Percentiles rank a stretch among this genome's conserved stretches.
Conservation (phyloP, 2,888 invertebrate species). For the Conistra vaccinii region DNA sequence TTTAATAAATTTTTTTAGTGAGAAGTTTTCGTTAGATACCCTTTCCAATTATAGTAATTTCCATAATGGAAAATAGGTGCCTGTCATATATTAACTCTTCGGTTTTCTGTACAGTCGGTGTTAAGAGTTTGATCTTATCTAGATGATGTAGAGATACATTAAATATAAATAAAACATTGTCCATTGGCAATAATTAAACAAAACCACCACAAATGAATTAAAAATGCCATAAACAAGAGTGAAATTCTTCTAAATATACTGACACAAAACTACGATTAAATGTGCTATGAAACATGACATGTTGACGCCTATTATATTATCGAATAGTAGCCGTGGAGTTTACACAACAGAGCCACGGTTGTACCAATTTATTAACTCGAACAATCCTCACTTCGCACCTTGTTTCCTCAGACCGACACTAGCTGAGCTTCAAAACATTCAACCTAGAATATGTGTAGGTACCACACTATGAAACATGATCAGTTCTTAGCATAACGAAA, state of each 20-base stretch:
- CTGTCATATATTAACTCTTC: conserved; percentile 33
- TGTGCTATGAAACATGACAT: conserved; percentile 78
- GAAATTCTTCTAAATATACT: conserved; percentile 76
- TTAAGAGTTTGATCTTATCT: conserved; percentile 51
- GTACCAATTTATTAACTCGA: conserved; percentile 65
- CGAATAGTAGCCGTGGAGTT: conserved; percentile 60
- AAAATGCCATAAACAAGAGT: conserved; percentile 76
- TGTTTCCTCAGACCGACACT: conserved; percentile 63
- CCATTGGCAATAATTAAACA: conserved; percentile 54
- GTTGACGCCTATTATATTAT: conserved; percentile 69
- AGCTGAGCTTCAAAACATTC: conserved; percentile 70
- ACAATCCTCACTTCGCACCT: conserved; percentile 69
- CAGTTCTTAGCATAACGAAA: conserved; percentile 28
- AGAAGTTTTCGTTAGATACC: conserved; percentile 4
- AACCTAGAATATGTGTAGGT: conserved; percentile 20
- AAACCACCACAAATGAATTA: conserved; percentile 70
- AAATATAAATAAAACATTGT: conserved; percentile 60
- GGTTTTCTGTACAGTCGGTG: conserved; percentile 50
- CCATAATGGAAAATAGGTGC: conserved; percentile 21
- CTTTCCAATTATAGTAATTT: conserved; percentile 16
- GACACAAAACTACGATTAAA: conserved; percentile 81
- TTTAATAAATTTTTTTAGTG: neutral
- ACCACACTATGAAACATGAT: conserved; percentile 22
- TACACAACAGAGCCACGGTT: conserved; percentile 68
- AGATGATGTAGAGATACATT: conserved; percentile 64